Conservation (phyloP, 2,888 invertebrate species). For the Netelia inedita region DNA sequence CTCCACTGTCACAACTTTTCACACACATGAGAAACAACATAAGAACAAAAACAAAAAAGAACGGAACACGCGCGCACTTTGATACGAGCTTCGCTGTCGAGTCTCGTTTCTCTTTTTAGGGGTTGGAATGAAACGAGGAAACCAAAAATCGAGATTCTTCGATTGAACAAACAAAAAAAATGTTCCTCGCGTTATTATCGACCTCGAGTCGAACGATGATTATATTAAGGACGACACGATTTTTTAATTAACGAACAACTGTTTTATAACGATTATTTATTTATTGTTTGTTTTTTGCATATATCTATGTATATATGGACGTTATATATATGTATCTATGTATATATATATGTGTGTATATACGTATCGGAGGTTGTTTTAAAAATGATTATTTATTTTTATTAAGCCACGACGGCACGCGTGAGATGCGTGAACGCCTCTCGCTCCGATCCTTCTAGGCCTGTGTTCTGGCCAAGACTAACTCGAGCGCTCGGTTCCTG, state of each 20-base stretch:
- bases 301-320: background rate
- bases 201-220: constrained; percentile 2
- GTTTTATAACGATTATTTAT: constrained; percentile 36
- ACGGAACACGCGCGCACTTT: constrained; percentile 62
- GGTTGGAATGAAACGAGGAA: background rate
- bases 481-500: constrained; percentile 83
- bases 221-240: constrained; percentile 12
- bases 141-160: background rate
- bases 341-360: background rate
- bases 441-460: constrained; percentile 82
- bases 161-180: constrained; percentile 8
- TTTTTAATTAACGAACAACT: constrained; percentile 16
- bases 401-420: constrained; percentile 61
- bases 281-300: constrained; percentile 29
- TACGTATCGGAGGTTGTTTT: constrained; percentile 3
- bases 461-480: constrained; percentile 85
- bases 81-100: background rate
- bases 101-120: background rate
- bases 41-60: background rate
- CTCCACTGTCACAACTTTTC: constrained; percentile 56
- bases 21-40: constrained; percentile 24
- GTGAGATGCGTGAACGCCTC: constrained; percentile 66
- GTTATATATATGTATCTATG: constrained; percentile 37
- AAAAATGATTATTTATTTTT: constrained; percentile 13
- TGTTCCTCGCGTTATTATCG: constrained; percentile 25